Evolutionary conservation across 2,888 invertebrate species (phyloP).

Genomic region (Tolmerus cingulatus): DNA sequence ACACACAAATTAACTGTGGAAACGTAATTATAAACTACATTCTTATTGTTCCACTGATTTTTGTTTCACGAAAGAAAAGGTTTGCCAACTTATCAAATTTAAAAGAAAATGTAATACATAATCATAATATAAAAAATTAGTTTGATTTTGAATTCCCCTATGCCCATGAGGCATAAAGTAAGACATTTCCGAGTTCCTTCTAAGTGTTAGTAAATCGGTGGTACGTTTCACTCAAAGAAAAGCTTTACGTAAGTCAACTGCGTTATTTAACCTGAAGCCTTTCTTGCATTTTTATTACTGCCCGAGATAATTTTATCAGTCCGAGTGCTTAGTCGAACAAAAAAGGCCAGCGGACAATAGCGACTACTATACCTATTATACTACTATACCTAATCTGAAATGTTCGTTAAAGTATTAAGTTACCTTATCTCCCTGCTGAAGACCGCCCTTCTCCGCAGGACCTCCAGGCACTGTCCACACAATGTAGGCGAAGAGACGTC

Average conservation of each 20-base stretch:
- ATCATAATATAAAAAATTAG: no score
- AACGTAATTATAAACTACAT: no score
- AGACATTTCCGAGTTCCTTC: neutral
- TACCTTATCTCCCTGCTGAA: constrained; percentile 90
- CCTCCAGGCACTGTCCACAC: constrained; percentile 93
- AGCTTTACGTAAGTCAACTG: neutral
- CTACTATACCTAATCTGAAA: neutral
- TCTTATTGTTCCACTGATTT: no score
- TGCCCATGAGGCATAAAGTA: no score
- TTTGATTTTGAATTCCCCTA: no score
- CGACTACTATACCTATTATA: no score
- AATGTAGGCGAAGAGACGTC: constrained; percentile 87
- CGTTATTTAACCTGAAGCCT: neutral
- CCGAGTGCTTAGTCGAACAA: neutral
- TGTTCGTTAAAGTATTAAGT: constrained; percentile 48
- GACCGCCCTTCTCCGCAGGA: constrained; percentile 87
- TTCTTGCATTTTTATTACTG: constrained; percentile 3
- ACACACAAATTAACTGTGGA: no score
- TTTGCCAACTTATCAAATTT: no score
- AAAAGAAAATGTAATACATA: no score
- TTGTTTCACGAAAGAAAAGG: no score
- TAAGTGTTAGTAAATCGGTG: neutral
- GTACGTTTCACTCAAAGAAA: neutral
- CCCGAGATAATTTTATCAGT: neutral
- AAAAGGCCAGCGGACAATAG: neutral